A percentile compares a stretch with the other conserved stretches of the same genome.
Evolutionary conservation across 1,140 invertebrate genomes (phyloP).

Genomic region (Achroia grisella): DNA sequence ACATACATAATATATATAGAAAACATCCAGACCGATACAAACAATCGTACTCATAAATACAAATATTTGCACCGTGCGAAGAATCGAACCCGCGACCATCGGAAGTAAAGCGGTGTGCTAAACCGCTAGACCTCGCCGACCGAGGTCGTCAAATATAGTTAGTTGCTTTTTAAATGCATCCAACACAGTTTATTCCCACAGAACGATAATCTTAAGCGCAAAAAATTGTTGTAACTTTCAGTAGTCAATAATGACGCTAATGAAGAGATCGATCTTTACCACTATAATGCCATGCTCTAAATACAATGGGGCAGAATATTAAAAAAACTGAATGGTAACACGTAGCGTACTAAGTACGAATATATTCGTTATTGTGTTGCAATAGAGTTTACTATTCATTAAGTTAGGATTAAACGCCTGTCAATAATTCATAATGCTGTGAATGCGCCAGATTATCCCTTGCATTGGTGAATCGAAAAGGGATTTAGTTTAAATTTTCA

Average conservation of each 20-base stretch:
- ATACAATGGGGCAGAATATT: conserved; percentile 3
- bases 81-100: too few species aligned
- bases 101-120: too few species aligned
- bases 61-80: too few species aligned
- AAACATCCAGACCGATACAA: too few species aligned
- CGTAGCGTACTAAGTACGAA: background rate
- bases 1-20: too few species aligned
- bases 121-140: too few species aligned
- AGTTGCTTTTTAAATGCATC: too few species aligned
- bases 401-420: background rate
- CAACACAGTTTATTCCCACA: conserved; percentile 11
- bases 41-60: too few species aligned
- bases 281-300: conserved; percentile 10
- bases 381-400: background rate
- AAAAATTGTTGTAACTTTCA: conserved; percentile 6
- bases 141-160: too few species aligned
- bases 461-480: conserved; percentile 8
- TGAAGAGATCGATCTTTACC: conserved; percentile 29
- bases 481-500: conserved; percentile 54
- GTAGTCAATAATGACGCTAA: conserved; percentile 13
- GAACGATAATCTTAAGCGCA: background rate
- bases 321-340: conserved; percentile 7
- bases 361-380: background rate
- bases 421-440: conserved; percentile 4
- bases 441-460: conserved; percentile 16